These are phyloP conservation scores for Eumaeus atala DNA, from an alignment of 1,140 invertebrate genomes.

Conservation along the genomic window DNA sequence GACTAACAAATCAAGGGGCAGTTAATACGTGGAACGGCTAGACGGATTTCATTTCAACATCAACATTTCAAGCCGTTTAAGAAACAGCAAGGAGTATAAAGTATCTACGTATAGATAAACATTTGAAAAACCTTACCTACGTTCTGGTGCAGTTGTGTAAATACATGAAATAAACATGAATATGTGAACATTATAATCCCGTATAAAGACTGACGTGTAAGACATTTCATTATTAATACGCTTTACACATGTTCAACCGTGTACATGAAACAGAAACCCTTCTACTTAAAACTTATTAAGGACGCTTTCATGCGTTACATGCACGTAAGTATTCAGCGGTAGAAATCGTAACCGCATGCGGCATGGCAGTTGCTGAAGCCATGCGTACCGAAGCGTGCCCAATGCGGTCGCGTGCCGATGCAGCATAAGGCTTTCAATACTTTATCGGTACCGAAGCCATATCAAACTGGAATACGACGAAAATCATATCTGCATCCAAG, in stretches of 20 bases:
- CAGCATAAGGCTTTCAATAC: constrained; percentile 43
- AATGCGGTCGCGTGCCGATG: constrained; percentile 50
- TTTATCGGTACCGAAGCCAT: constrained; percentile 48
- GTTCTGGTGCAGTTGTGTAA: neutral
- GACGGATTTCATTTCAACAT: too few species aligned
- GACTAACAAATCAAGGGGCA: too few species aligned
- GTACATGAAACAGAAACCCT: constrained; percentile 3
- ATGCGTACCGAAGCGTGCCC: constrained; percentile 34
- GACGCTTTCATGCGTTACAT: neutral
- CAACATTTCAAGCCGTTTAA: too few species aligned
- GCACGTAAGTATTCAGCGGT: constrained; percentile 1
- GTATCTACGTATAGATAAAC: neutral
- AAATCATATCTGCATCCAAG: constrained; percentile 39
- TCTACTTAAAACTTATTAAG: constrained; percentile 8
- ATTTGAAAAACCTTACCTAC: neutral
- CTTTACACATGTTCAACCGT: neutral
- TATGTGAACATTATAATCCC: too few species aligned
- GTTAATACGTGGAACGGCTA: too few species aligned
- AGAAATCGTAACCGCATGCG: constrained; percentile 29
- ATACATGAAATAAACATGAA: neutral
- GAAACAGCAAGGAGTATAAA: too few species aligned
- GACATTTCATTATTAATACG: neutral
- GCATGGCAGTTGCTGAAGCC: constrained; percentile 27
- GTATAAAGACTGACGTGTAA: neutral
- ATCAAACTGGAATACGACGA: constrained; percentile 37